Percentiles rank a stretch among this genome's conserved stretches.
Evolutionary conservation across 2,888 invertebrate species (phyloP).

Genomic region (Dryobotodes eremita): DNA sequence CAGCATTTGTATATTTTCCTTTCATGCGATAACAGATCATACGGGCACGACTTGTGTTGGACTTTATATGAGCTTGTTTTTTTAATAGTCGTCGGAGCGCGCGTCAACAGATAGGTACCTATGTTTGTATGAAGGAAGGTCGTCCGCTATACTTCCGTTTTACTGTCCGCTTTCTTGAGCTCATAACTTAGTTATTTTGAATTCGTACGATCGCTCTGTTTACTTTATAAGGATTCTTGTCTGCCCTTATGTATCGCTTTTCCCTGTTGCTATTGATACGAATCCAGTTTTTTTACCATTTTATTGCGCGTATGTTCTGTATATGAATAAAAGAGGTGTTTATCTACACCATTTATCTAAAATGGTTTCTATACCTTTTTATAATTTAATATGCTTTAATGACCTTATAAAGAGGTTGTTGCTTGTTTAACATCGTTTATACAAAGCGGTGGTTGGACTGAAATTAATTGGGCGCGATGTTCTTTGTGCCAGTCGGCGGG

Average conservation of each 20-base stretch:
- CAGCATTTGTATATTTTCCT: constrained; percentile 75
- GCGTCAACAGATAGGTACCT: constrained; percentile 57
- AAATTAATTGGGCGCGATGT: constrained; percentile 53
- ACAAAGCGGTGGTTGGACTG: constrained; percentile 27
- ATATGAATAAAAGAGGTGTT: constrained; percentile 52
- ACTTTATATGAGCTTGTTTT: constrained; percentile 64
- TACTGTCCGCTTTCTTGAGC: constrained; percentile 74
- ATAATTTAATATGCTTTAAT: constrained; percentile 38
- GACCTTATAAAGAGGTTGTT: constrained; percentile 34
- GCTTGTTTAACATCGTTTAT: constrained; percentile 27
- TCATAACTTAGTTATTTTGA: constrained; percentile 72
- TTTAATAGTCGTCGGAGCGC: constrained; percentile 65
- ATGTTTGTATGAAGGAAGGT: constrained; percentile 72
- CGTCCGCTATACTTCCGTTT: constrained; percentile 75
- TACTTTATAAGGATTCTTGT: constrained; percentile 66
- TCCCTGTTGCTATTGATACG: constrained; percentile 63
- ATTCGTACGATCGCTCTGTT: constrained; percentile 69
- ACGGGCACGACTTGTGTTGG: constrained; percentile 67
- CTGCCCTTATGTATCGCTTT: constrained; percentile 62
- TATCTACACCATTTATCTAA: constrained; percentile 53
- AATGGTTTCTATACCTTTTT: constrained; percentile 49
- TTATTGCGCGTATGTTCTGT: constrained; percentile 43
- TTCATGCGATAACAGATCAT: constrained; percentile 69
- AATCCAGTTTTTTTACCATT: constrained; percentile 54
- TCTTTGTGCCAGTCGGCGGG: constrained; percentile 39